Evolutionary conservation across 1,140 invertebrate species (phyloP).

Genomic region (Trachymyrmex septentrionalis): DNA sequence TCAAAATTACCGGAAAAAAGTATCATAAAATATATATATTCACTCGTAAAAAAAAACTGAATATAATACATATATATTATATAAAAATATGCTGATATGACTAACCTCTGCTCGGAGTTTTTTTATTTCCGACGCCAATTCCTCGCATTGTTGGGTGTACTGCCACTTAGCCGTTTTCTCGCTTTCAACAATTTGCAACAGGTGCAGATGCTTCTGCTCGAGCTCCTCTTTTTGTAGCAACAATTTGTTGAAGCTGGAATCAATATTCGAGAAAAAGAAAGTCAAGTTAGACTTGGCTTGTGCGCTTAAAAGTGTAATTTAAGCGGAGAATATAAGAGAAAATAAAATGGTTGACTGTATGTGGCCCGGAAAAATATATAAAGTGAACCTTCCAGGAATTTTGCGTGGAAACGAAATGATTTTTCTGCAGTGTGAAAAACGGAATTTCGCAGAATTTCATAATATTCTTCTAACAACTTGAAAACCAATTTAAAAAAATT

Average conservation of each 20-base stretch:
- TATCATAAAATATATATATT: constrained; percentile 23
- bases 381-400: constrained; percentile 14
- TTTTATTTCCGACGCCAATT: constrained; percentile 95
- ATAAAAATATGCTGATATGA: background rate
- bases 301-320: constrained; percentile 32
- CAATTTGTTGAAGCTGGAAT: constrained; percentile 95
- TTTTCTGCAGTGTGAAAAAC: background rate
- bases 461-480: constrained; percentile 9
- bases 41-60: too few species aligned
- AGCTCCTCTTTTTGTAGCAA: constrained; percentile 96
- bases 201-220: constrained; percentile 97
- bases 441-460: background rate
- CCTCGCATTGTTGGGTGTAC: constrained; percentile 97
- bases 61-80: background rate
- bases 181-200: constrained; percentile 96
- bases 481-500: constrained; percentile 9
- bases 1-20: background rate
- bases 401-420: constrained; percentile 4
- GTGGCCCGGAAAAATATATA: constrained; percentile 9
- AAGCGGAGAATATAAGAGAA: background rate
- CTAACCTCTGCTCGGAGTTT: constrained; percentile 95
- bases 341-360: constrained; percentile 10
- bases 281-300: background rate
- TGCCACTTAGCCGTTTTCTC: constrained; percentile 97
- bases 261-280: constrained; percentile 51